Evolutionary conservation across 2,888 invertebrate genomes (phyloP).

Genomic region (Agelastica alni): DNA sequence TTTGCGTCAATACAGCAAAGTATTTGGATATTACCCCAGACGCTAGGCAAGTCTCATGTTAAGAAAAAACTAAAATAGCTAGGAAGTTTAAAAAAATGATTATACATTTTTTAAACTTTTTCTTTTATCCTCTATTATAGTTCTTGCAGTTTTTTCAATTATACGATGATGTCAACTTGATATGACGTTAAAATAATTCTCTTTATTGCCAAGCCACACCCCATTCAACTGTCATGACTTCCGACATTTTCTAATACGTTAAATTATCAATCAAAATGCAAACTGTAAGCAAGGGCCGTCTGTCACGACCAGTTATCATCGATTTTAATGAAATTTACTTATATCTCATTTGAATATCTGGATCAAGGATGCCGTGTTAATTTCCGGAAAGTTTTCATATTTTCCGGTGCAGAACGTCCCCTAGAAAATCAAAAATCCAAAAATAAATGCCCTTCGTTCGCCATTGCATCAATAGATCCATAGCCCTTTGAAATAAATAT

Average conservation of each 20-base stretch:
- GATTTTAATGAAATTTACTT: conserved; percentile 20
- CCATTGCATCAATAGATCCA: neutral
- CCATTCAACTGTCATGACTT: too few relatives aligned
- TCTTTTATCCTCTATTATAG: too few relatives aligned
- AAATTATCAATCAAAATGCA: conserved; percentile 3
- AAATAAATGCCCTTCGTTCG: conserved; percentile 6
- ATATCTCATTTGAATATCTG: conserved; percentile 11
- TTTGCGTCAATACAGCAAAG: too few relatives aligned
- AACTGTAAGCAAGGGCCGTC: conserved; percentile 1
- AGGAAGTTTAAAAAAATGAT: too few relatives aligned
- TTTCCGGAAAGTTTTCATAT: conserved; percentile 24
- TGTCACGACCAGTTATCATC: conserved; percentile 3
- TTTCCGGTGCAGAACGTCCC: conserved; percentile 12
- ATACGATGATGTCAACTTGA: too few relatives aligned
- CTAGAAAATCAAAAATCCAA: conserved; percentile 16
- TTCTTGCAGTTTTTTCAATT: too few relatives aligned
- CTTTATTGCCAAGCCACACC: too few relatives aligned
- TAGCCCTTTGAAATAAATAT: neutral
- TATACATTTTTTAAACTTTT: too few relatives aligned
- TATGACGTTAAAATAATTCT: too few relatives aligned
- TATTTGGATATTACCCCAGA: too few relatives aligned
- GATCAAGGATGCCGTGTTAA: conserved; percentile 25
- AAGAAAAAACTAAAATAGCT: too few relatives aligned
- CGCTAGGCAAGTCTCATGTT: too few relatives aligned
- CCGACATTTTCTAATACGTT: neutral